phyloP scores from a whole-genome alignment of 2,797 vertebrate genomes.

The Cynopterus sphinx region DNA sequence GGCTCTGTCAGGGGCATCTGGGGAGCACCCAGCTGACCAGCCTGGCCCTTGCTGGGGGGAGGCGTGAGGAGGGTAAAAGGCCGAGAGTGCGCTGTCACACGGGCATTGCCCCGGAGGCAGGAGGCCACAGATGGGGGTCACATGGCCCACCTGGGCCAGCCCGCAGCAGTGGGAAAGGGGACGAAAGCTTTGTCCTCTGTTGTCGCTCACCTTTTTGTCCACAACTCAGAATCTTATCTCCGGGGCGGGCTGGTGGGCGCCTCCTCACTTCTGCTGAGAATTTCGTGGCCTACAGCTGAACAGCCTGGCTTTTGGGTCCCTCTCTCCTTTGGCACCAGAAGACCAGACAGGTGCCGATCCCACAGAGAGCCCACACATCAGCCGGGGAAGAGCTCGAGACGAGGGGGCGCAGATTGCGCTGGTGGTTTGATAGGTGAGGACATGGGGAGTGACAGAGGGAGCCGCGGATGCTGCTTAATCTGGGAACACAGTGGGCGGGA shows the following conservation, averaged over 20 bases:
- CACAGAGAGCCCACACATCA: not conserved
- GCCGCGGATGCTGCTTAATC: too few species aligned
- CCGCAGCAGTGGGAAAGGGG: not conserved
- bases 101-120: not conserved
- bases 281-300: not conserved
- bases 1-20: not conserved
- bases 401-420: not conserved
- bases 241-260: not conserved
- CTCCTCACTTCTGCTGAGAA: not conserved
- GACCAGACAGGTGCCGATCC: not conserved
- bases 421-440: not conserved
- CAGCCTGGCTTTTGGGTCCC: not conserved
- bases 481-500: not conserved
- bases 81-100: not conserved
- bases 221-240: not conserved
- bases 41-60: not conserved
- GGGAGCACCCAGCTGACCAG: not conserved
- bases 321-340: not conserved
- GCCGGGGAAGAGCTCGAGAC: too few species aligned
- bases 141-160: not conserved
- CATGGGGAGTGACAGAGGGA: not conserved
- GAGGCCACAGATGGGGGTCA: too few species aligned
- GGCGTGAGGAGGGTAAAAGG: not conserved
- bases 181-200: not conserved
- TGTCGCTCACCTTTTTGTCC: not conserved